Conservation (phyloP, 1,140 invertebrate genomes). For the Sycophaga agraensis region DNA sequence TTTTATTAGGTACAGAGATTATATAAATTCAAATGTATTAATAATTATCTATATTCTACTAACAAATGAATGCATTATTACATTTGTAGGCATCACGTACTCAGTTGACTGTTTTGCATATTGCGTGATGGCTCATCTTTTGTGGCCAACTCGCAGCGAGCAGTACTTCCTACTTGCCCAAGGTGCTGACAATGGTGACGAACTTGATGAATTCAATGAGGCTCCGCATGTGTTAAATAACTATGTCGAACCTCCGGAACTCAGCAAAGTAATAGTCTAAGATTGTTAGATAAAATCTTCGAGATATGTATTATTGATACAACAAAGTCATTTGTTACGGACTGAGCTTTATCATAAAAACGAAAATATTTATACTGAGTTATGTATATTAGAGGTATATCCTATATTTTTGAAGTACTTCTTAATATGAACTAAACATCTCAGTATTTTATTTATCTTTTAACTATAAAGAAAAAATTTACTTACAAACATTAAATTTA, state of each 20-base stretch:
- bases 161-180: slow-evolving; percentile 84
- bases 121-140: slow-evolving; percentile 88
- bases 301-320: not conserved
- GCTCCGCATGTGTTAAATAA: slow-evolving; percentile 82
- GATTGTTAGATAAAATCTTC: not conserved
- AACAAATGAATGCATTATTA: slow-evolving; percentile 13
- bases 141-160: slow-evolving; percentile 89
- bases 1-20: slow-evolving; percentile 79
- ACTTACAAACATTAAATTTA: too few species aligned
- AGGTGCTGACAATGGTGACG: slow-evolving; percentile 72
- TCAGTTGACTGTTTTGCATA: slow-evolving; percentile 93
- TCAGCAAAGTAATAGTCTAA: slow-evolving; percentile 55
- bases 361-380: too few species aligned
- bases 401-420: too few species aligned
- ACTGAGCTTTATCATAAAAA: slow-evolving; percentile 2
- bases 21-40: not conserved
- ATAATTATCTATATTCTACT: not conserved
- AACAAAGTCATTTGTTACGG: slow-evolving; percentile 11
- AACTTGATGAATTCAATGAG: slow-evolving; percentile 89
- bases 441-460: too few species aligned
- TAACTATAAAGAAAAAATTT: too few species aligned
- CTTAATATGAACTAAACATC: too few species aligned
- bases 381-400: too few species aligned
- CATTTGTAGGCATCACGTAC: slow-evolving; percentile 81
- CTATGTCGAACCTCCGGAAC: slow-evolving; percentile 56